Base-by-base conservation (phyloP, 2,797 vertebrate species). In the Tenualosa thibaudeaui region DNA sequence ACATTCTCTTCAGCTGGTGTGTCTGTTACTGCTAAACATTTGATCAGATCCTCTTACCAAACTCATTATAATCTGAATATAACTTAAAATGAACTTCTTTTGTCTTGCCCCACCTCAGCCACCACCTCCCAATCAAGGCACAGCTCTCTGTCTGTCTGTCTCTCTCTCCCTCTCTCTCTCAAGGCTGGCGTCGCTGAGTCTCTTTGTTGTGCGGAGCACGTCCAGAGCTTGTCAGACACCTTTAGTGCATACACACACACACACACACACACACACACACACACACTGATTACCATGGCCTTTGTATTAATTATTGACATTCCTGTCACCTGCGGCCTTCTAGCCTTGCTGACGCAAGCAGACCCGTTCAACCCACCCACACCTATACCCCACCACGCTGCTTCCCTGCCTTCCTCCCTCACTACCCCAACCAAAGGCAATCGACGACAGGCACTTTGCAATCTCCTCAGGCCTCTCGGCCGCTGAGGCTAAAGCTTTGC, bases 251-350 rank as follows among this genome's bases (percentile, higher is more conserved):
- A 81, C 85, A 78, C 71, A 78, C 37, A 46, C 71, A 71, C 26
- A 17, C 65, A 71, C 65, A 37, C 62, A 1, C 60, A 26, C 62
- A 15, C 62, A 68, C 24, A 3, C 9, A 81, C 71, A 24, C 75
- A 50, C 84, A 60, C 53, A 31, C 85, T 86, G 86, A 88, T 88
- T 88, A 88, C 85, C 86, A 85, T 84, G 86, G 87, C 91, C 89
- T 89, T 90, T 91, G 93, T 93, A 94, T 94, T 93, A 93, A 93
- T 93, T 94, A 94, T 94, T 91, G 92, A 94, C 90, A 37, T 90
- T 92, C 84, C 91, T 87, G 90, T 93, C 92, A 91, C 93, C 90
- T 91, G 85, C 85, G 75, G 87, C 81, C 43, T 60, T 43, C 51
- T 49, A 82, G 85, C 81, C 83, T 46, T 88, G 87, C 87, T 88